A percentile compares a stretch with the other conserved stretches of the same genome.
phyloP scores from a whole-genome alignment of 2,797 vertebrate genomes.

The Ara ararauna region DNA sequence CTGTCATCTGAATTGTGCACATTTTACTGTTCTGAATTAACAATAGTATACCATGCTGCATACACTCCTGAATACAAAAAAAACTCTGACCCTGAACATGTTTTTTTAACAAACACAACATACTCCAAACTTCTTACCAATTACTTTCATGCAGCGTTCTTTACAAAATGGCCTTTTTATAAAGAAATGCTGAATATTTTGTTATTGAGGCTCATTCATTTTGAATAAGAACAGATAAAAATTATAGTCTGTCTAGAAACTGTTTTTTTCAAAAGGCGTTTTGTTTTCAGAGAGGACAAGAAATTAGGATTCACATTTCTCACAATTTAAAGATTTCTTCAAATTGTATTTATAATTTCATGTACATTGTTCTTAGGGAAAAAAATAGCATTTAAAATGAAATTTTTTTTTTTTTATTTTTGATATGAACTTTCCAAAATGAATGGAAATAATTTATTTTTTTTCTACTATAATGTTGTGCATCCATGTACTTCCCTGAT shows the following conservation, averaged over 20 bases:
- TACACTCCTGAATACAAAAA: neutral
- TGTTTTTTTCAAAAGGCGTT: neutral
- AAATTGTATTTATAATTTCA: neutral
- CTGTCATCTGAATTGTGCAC: neutral
- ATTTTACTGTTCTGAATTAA: constrained; percentile 21
- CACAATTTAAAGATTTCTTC: neutral
- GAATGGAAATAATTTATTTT: neutral
- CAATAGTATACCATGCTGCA: neutral
- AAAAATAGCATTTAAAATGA: neutral
- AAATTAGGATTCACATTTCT: neutral
- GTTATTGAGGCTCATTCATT: neutral
- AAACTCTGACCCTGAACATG: neutral
- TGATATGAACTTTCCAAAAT: neutral
- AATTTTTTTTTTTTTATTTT: neutral
- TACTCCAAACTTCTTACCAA: neutral
- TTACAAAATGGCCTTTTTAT: neutral
- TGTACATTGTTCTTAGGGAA: neutral
- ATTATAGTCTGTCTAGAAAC: neutral
- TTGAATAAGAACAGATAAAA: neutral
- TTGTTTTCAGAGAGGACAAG: neutral
- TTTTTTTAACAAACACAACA: neutral
- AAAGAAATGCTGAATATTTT: neutral
- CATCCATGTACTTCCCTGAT: neutral
- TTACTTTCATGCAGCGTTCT: neutral
- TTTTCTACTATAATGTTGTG: neutral